phyloP scores from a whole-genome alignment of 2,797 vertebrate species.

The Serranus cabrilla region DNA sequence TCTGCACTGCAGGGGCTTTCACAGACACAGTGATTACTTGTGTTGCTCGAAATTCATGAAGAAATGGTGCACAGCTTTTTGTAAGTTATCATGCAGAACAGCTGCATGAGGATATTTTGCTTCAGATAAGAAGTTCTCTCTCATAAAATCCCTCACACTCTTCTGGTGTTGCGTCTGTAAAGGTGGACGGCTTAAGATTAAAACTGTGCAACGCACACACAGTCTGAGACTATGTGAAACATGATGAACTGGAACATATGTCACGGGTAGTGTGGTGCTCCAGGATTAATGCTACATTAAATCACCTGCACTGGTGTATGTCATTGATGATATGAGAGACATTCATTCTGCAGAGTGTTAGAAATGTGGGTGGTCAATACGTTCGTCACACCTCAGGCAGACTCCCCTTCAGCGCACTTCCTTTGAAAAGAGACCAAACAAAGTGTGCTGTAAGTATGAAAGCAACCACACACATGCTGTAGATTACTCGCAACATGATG shows the following conservation, averaged over 20 bases:
- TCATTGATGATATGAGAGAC: neutral
- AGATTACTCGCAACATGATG: conserved; percentile 16
- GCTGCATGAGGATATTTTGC: neutral
- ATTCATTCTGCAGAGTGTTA: neutral
- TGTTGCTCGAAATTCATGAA: no score
- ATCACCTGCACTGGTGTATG: conserved; percentile 6
- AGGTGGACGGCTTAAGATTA: neutral
- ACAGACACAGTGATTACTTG: no score
- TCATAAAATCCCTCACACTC: no score
- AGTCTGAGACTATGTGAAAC: conserved; percentile 2
- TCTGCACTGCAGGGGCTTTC: no score
- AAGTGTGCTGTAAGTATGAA: neutral
- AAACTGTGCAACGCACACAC: neutral
- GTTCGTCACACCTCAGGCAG: conserved; percentile 10
- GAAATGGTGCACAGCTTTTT: no score
- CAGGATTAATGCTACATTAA: conserved; percentile 12
- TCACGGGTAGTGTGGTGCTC: neutral
- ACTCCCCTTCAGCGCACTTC: neutral
- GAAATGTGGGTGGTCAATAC: conserved; percentile 35
- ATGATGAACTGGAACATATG: conserved; percentile 15
- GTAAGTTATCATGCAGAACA: no score
- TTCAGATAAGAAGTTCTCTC: neutral
- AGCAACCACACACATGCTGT: conserved; percentile 9
- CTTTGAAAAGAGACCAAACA: neutral
- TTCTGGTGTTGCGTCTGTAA: conserved; percentile 13